These are phyloP conservation scores for Heptranchias perlo DNA, from an alignment of 2,113 vertebrate species.

Conservation along the genomic window DNA sequence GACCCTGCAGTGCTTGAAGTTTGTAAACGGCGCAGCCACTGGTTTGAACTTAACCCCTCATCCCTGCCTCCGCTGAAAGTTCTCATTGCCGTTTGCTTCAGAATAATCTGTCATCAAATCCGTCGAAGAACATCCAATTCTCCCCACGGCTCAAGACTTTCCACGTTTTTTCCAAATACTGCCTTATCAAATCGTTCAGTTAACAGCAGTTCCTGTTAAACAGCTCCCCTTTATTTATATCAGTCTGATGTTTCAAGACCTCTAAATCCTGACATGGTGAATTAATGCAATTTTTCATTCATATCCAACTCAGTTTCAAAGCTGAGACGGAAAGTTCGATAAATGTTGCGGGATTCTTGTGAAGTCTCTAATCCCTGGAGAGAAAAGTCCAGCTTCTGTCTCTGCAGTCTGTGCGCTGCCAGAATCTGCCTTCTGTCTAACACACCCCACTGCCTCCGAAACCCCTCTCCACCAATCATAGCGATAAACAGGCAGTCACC, in stretches of 20 bases:
- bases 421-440: background rate
- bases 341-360: background rate
- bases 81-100: background rate
- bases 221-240: background rate
- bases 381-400: background rate
- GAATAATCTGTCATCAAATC: background rate
- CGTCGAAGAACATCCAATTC: background rate
- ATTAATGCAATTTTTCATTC: background rate
- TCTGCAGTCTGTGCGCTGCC: background rate
- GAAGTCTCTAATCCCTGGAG: background rate
- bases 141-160: background rate
- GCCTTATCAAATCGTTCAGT: background rate
- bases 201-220: background rate
- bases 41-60: background rate
- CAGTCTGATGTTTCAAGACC: background rate
- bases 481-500: background rate
- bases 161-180: too few species aligned
- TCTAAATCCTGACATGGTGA: background rate
- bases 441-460: background rate
- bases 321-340: background rate
- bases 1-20: background rate
- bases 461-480: constrained; percentile 23
- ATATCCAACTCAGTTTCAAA: background rate
- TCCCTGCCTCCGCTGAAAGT: background rate
- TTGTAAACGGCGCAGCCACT: background rate